Conservation (phyloP, 2,888 invertebrate species). For the Allacma fusca region DNA sequence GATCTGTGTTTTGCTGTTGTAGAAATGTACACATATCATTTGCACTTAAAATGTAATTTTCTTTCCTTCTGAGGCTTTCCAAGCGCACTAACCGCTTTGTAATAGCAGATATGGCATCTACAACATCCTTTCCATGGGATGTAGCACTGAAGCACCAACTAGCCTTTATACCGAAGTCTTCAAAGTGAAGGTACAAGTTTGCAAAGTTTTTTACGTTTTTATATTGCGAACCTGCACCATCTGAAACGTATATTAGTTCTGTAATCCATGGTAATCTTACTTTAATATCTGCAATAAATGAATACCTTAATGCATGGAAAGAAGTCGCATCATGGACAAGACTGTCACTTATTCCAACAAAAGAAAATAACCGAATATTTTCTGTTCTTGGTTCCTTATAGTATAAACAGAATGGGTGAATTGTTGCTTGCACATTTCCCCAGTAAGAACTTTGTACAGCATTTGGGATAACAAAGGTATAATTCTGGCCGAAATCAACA, state of each 20-base stretch:
- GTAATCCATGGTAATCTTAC: neutral
- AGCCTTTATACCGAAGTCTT: conserved; percentile 4
- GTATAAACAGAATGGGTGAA: neutral
- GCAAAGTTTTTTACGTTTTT: conserved; percentile 31
- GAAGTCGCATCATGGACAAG: neutral
- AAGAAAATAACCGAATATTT: neutral
- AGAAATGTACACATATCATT: no score
- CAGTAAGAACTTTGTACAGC: neutral
- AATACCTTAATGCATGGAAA: conserved; percentile 19
- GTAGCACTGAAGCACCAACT: conserved; percentile 32
- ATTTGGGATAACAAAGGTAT: neutral
- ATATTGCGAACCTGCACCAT: conserved; percentile 26
- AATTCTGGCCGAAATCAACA: neutral
- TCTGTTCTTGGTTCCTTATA: neutral
- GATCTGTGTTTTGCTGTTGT: no score
- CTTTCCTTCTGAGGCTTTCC: no score
- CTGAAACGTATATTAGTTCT: conserved; percentile 21
- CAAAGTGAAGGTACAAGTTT: conserved; percentile 7
- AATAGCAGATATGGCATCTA: conserved; percentile 9
- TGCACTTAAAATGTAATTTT: no score
- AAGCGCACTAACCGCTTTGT: no score
- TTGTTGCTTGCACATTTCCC: neutral
- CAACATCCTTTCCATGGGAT: conserved; percentile 23
- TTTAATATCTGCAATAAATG: neutral
- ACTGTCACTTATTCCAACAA: conserved; percentile 14